phyloP scores from a whole-genome alignment of 2,113 vertebrate species.

The Atractosteus spatula region DNA sequence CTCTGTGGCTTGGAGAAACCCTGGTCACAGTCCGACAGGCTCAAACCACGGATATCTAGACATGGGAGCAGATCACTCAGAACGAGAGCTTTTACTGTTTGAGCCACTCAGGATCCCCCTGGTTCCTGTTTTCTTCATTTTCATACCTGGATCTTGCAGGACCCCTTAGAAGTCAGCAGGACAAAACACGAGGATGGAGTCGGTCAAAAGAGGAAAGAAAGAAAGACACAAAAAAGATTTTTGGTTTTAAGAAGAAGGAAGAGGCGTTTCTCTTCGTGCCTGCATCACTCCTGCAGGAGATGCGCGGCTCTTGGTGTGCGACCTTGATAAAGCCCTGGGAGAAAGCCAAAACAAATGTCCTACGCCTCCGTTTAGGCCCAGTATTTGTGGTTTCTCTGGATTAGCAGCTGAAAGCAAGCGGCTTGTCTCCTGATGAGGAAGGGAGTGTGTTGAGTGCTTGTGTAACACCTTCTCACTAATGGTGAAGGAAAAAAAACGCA shows the following conservation, averaged over 20 bases:
- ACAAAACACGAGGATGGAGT: too few relatives aligned
- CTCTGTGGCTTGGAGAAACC: too few relatives aligned
- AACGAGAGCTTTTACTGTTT: too few relatives aligned
- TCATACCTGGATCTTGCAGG: too few relatives aligned
- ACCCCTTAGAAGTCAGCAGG: constrained; percentile 19
- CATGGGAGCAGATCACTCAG: too few relatives aligned
- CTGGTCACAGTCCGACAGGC: too few relatives aligned
- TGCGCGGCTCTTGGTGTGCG: background rate
- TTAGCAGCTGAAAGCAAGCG: constrained; percentile 60
- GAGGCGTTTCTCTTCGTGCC: too few relatives aligned
- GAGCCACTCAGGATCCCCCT: too few relatives aligned
- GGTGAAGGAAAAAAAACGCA: background rate
- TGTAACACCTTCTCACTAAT: constrained; percentile 52
- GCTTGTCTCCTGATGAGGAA: constrained; percentile 64
- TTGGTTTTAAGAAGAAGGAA: too few relatives aligned
- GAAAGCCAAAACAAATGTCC: constrained; percentile 36
- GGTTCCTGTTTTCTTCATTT: too few relatives aligned
- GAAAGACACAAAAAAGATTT: background rate
- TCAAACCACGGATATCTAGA: too few relatives aligned
- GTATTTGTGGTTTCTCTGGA: constrained; percentile 52
- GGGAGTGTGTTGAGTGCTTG: constrained; percentile 50
- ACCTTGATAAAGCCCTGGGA: constrained; percentile 40
- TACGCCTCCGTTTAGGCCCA: constrained; percentile 8
- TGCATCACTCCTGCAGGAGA: constrained; percentile 9
- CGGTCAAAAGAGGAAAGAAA: background rate